phyloP scores from a whole-genome alignment of 1,140 invertebrate species.

The Samia ricini region DNA sequence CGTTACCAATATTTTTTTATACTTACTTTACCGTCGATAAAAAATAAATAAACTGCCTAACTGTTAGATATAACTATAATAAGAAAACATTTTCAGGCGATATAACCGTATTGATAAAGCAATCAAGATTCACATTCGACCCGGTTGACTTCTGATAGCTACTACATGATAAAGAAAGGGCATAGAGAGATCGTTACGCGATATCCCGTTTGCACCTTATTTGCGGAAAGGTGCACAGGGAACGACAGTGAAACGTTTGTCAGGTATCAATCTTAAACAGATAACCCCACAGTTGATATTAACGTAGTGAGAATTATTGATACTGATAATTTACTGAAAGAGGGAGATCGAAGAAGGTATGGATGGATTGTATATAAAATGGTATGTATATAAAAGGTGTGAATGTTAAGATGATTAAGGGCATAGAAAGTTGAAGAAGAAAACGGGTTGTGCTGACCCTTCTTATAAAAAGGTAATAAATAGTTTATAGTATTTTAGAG shows the following conservation, averaged over 20 bases:
- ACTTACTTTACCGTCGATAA: too few relatives aligned
- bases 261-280: not conserved
- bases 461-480: too few relatives aligned
- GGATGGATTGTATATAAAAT: too few relatives aligned
- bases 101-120: slow-evolving; percentile 27
- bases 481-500: too few relatives aligned
- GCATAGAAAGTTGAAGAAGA: too few relatives aligned
- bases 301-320: too few relatives aligned
- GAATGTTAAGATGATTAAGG: too few relatives aligned
- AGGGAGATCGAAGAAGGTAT: too few relatives aligned
- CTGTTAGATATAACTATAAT: not conserved
- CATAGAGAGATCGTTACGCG: not conserved
- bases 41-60: not conserved
- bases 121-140: slow-evolving; percentile 13
- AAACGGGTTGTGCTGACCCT: too few relatives aligned
- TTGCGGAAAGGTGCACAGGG: not conserved
- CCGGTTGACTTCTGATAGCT: not conserved
- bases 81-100: not conserved
- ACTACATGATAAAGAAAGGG: not conserved
- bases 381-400: too few relatives aligned
- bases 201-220: not conserved
- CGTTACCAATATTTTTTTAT: too few relatives aligned
- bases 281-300: slow-evolving; percentile 52
- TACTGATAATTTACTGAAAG: too few relatives aligned
- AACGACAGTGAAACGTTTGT: not conserved